These are phyloP conservation scores for Sycobia sp. DNA, from an alignment of 1,140 invertebrate species.

Conservation along the genomic window DNA sequence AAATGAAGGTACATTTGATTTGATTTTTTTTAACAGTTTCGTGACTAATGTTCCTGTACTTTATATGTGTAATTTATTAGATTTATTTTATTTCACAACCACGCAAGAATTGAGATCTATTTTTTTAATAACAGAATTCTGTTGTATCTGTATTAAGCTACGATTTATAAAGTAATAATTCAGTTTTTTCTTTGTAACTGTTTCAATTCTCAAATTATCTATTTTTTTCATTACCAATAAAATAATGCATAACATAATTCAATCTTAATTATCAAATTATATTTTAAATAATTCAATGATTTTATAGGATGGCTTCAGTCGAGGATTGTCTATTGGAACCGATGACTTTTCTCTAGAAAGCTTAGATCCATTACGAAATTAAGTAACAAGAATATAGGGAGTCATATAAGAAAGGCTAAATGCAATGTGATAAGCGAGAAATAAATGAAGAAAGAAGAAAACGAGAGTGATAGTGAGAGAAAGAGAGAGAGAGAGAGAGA, in stretches of 20 bases:
- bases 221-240: slow-evolving; percentile 12
- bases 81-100: no score
- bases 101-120: no score
- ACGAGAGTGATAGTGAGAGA: no score
- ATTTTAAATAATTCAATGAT: neutral
- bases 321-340: slow-evolving; percentile 77
- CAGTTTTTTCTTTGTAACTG: neutral
- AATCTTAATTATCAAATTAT: no score
- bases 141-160: no score
- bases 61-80: no score
- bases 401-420: slow-evolving; percentile 13
- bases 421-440: slow-evolving; percentile 34
- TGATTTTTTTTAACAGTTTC: neutral
- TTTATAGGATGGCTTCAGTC: slow-evolving; percentile 80
- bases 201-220: slow-evolving; percentile 12
- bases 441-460: slow-evolving; percentile 19
- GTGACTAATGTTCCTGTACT: neutral
- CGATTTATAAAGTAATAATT: neutral
- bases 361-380: slow-evolving; percentile 75
- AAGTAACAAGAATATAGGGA: slow-evolving; percentile 32
- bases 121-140: no score
- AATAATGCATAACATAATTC: no score
- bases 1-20: slow-evolving; percentile 80
- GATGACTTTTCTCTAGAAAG: slow-evolving; percentile 87
- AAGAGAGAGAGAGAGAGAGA: no score